Percentiles rank a stretch among this genome's conserved stretches.
Evolutionary conservation across 2,113 vertebrate species (phyloP).

Genomic region (Lepus europaeus): DNA sequence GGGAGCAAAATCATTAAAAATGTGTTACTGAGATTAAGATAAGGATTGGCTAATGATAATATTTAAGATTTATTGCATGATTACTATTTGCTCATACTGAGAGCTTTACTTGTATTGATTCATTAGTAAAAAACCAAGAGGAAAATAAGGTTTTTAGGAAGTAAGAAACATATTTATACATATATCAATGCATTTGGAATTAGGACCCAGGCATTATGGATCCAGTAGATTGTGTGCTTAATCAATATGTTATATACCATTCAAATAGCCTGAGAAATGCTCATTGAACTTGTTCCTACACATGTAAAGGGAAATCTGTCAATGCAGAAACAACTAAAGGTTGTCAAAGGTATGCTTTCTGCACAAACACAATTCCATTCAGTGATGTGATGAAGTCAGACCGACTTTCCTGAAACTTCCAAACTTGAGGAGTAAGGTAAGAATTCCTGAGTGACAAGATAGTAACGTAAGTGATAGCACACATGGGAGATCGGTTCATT

Average conservation of each 20-base stretch:
- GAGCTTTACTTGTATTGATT: constrained; percentile 38
- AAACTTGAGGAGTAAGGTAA: constrained; percentile 20
- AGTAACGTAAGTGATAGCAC: background rate
- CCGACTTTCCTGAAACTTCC: background rate
- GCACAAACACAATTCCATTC: background rate
- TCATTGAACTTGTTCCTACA: constrained; percentile 7
- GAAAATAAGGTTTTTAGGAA: constrained; percentile 9
- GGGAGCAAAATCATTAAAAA: background rate
- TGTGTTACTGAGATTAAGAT: background rate
- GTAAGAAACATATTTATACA: constrained; percentile 31
- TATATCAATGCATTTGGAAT: background rate
- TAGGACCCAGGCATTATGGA: background rate
- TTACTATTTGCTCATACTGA: constrained; percentile 7
- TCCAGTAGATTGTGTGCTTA: background rate
- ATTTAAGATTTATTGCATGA: constrained; percentile 28
- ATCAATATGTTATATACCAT: background rate
- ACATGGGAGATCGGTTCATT: background rate
- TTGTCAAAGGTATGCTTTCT: background rate
- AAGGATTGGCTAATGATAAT: constrained; percentile 22
- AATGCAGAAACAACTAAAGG: background rate
- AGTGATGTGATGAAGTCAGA: background rate
- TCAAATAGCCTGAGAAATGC: constrained; percentile 5
- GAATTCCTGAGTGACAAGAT: constrained; percentile 37
- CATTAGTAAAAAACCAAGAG: background rate
- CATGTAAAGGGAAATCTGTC: background rate